Evolutionary conservation across 2,797 vertebrate species (phyloP), one percentile per base, ranked within the genome.

Genomic region (Pseudochromis fuscus): DNA sequence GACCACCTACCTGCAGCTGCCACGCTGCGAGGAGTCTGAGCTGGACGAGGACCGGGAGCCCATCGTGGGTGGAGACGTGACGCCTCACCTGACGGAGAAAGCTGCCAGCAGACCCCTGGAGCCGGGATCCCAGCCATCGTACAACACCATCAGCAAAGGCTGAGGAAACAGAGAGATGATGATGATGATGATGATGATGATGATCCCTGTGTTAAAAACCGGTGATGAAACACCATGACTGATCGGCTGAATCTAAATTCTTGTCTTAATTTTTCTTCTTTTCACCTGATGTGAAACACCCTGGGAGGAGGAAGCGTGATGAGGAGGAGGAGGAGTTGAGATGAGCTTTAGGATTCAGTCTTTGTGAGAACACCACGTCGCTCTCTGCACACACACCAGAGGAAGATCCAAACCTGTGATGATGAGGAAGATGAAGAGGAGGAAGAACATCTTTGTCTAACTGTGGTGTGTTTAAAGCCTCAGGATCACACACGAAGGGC

Each of bases 1-100:
- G 82, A 95, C 83, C 25, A 88, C 88, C 72, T 91, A 91, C 80
- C 88, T 89, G 85, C 94, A 81, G 79, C 93, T 94, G 87, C 94
- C 72, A 0, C 94, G 77, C 67, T 94, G 92, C 1, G 94, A 95
- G 45, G 93, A 93, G 6, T 84, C 93, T 0, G 83, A 90, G 19
- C 68, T 53, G 21, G 87, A 89, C 0, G 90, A 93, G 0, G 93
- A 93, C 69, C 46, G 79, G 30, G 86, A 91, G 65, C 88, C 89
- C 69, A 94, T 95, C 16, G 61, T 94, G 5, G 76, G 79, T 3
- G 38, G 60, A 0, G 52, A 68, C 2, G 81, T 45, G 25, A 45
- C 11, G 1, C 18, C 60, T 28, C 7, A 7, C 46, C 50, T 0
- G 27, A 25, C 24, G 0, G 86, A 85, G 13, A 85, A 79, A 1